Evolutionary conservation across 64 coral and sea anemone genomes (phyloP).

Genomic region (Catalaphyllia jardinei): DNA sequence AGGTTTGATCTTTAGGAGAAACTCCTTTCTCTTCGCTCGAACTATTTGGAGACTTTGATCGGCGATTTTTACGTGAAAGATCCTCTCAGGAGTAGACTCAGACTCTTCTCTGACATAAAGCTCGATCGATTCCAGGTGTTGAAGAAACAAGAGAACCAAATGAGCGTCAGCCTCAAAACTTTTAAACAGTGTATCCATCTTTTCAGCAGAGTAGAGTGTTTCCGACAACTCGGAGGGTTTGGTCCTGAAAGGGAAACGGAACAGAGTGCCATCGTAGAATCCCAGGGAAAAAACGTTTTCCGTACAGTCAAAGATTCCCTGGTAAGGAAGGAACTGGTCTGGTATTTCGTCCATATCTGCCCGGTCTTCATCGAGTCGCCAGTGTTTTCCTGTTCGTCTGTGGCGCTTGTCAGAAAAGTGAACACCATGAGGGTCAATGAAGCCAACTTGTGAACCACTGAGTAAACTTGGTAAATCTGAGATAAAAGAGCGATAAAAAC

Average conservation of each 20-base stretch:
- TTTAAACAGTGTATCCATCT: conserved; percentile 69
- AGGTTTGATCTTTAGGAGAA: conserved; percentile 13
- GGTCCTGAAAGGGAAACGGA: conserved; percentile 90
- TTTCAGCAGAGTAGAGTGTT: conserved; percentile 82
- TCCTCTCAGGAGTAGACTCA: conserved; percentile 23
- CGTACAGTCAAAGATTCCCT: conserved; percentile 69
- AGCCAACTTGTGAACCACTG: conserved; percentile 52
- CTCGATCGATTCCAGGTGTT: conserved; percentile 78
- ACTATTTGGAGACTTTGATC: conserved; percentile 19
- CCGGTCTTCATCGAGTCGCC: conserved; percentile 10
- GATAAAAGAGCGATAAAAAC: background rate
- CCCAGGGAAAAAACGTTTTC: conserved; percentile 54
- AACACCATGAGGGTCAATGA: conserved; percentile 81
- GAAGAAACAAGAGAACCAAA: conserved; percentile 77
- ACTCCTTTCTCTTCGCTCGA: conserved; percentile 56
- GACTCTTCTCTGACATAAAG: conserved; percentile 56
- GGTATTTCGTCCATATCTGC: conserved; percentile 32
- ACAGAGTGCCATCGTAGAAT: conserved; percentile 79
- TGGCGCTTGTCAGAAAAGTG: conserved; percentile 48
- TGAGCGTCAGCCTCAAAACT: conserved; percentile 83
- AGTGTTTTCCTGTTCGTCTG: conserved; percentile 56
- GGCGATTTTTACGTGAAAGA: conserved; percentile 64
- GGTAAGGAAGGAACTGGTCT: conserved; percentile 87
- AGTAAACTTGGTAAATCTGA: conserved; percentile 90
- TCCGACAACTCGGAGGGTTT: conserved; percentile 79